Percentiles rank a stretch among this genome's conserved stretches.
Evolutionary conservation across 1,140 invertebrate species (phyloP).

Genomic region (Bombyx mori): ASM3026992v2 NC_085120.1:6401501-6402000

Average conservation of each 20-base stretch:
- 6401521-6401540: no score
- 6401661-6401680: constrained; percentile 85
- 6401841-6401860: constrained; percentile 94
- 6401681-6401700: constrained; percentile 98
- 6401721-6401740: constrained; percentile 81
- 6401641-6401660: constrained; percentile 91
- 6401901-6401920: no score
- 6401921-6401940: no score
- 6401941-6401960: constrained; percentile 17
- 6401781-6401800: constrained; percentile 78
- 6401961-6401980: no score
- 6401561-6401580: no score
- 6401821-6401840: constrained; percentile 95
- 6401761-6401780: constrained; percentile 77
- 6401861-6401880: constrained; percentile 91
- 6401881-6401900: constrained; percentile 1
- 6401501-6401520: no score
- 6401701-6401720: constrained; percentile 92
- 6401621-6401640: constrained; percentile 93
- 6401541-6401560: no score
- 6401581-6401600: no score
- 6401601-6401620: constrained; percentile 51
- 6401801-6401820: constrained; percentile 89
- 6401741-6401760: constrained; percentile 84
- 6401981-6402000: no score